Conservation (phyloP, 92 coral and sea anemone genomes). For the Phymanthus crucifer region DNA sequence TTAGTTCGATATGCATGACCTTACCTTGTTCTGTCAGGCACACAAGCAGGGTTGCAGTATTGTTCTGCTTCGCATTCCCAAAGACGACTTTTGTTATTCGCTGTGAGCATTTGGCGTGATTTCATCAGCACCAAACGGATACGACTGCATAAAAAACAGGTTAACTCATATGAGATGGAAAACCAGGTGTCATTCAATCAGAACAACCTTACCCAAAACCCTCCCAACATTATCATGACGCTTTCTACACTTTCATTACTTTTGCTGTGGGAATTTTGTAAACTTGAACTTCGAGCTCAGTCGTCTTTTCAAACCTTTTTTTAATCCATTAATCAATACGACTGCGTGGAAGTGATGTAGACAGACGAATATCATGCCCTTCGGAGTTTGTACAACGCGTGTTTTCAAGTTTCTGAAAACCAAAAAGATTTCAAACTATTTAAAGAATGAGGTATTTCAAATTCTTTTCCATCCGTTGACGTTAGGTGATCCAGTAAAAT, state of each 20-base stretch:
- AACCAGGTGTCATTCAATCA: background rate
- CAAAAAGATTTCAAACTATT: conserved; percentile 11
- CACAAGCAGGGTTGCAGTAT: too few species aligned
- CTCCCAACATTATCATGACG: background rate
- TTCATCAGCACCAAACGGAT: background rate
- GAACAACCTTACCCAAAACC: background rate
- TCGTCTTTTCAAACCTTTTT: too few species aligned
- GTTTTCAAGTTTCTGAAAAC: background rate
- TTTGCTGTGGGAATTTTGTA: too few species aligned
- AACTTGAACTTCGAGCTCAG: too few species aligned
- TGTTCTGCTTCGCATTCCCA: too few species aligned
- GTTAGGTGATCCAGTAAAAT: background rate
- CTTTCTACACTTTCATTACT: too few species aligned
- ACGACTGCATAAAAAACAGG: background rate
- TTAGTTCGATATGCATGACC: too few species aligned
- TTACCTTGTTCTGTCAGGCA: too few species aligned
- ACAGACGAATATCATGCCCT: background rate
- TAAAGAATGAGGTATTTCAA: background rate
- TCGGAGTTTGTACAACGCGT: background rate
- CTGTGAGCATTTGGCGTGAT: background rate
- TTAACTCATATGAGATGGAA: background rate
- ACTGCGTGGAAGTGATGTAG: background rate
- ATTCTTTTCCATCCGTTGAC: conserved; percentile 4
- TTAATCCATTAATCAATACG: background rate
- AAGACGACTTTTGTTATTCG: too few species aligned